These are phyloP conservation scores for Tenthredo mesomela DNA, from an alignment of 2,888 invertebrate species.

Conservation along the genomic window DNA sequence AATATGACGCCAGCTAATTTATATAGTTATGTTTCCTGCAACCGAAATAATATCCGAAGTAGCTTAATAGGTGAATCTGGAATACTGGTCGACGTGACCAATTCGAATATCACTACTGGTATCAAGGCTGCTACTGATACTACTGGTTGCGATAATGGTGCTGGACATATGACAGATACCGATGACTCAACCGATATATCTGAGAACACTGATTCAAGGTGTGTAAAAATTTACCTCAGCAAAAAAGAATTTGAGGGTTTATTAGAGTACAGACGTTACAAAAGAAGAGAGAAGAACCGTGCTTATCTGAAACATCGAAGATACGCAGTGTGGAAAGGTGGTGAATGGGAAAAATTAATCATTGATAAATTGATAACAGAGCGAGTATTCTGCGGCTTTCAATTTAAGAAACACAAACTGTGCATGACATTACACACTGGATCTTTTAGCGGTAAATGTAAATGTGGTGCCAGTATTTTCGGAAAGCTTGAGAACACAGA, in stretches of 20 bases:
- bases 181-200: not conserved
- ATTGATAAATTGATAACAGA: not conserved
- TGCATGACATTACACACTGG: not conserved
- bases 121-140: not conserved
- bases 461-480: not conserved
- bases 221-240: constrained; percentile 5
- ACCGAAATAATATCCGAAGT: constrained; percentile 18
- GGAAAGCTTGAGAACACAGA: constrained; percentile 15
- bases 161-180: not conserved
- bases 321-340: constrained; percentile 17
- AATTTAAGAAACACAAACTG: constrained; percentile 22
- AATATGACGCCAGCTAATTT: constrained; percentile 17
- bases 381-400: constrained; percentile 2
- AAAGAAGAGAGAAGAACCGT: not conserved
- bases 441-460: constrained; percentile 2
- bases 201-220: not conserved
- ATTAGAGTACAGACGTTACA: not conserved
- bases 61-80: constrained; percentile 1
- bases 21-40: constrained; percentile 28
- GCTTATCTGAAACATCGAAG: not conserved
- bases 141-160: not conserved
- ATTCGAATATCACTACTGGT: not conserved
- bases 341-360: not conserved
- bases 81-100: not conserved
- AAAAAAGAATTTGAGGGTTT: constrained; percentile 17